Conservation (phyloP, 2,113 vertebrate species). For the Podiceps cristatus region DNA sequence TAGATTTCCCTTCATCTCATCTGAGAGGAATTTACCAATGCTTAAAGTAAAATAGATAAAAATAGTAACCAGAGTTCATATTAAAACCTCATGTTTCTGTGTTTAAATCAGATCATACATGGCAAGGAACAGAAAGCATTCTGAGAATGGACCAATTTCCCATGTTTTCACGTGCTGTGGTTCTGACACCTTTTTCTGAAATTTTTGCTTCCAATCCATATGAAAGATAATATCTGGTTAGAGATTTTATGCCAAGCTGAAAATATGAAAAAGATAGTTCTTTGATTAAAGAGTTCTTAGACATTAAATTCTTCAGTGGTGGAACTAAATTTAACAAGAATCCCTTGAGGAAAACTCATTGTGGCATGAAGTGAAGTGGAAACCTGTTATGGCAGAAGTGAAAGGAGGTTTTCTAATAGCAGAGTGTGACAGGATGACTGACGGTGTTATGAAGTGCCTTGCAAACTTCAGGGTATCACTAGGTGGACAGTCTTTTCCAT, state of each 20-base stretch:
- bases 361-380: not conserved
- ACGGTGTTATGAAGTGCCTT: not conserved
- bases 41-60: not conserved
- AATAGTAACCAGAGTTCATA: not conserved
- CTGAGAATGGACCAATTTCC: not conserved
- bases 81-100: not conserved
- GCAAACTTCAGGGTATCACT: not conserved
- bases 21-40: not conserved
- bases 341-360: not conserved
- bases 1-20: not conserved
- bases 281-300: not conserved
- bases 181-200: not conserved
- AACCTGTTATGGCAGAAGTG: not conserved
- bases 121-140: not conserved
- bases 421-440: not conserved
- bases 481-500: not conserved
- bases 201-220: not conserved
- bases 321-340: not conserved
- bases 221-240: not conserved
- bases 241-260: not conserved
- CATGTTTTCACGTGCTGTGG: not conserved
- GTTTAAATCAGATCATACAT: not conserved
- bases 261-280: not conserved
- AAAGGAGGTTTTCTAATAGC: not conserved
- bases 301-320: not conserved